These are phyloP conservation scores for Allobates femoralis DNA, from an alignment of 2,797 vertebrate species.

Conservation along the genomic window DNA sequence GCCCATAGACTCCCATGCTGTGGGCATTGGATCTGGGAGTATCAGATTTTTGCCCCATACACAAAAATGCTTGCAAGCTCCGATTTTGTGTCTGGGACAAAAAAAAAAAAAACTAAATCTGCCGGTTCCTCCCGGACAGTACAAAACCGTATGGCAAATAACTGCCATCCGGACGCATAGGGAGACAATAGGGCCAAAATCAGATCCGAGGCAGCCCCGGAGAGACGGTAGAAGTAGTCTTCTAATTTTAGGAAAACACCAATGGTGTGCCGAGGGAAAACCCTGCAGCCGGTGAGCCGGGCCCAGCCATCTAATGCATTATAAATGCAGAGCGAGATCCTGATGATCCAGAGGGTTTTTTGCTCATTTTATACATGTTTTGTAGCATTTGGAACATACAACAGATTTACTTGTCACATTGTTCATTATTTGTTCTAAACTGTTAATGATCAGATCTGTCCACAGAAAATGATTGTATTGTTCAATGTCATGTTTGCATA, in stretches of 20 bases:
- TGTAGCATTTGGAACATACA: neutral
- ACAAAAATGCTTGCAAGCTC: too few species aligned
- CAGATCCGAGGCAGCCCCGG: too few species aligned
- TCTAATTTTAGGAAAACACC: too few species aligned
- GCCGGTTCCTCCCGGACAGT: too few species aligned
- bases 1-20: too few species aligned
- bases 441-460: neutral
- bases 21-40: too few species aligned
- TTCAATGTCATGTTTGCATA: constrained; percentile 38
- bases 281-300: neutral
- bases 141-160: too few species aligned
- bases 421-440: neutral
- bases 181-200: too few species aligned
- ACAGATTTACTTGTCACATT: neutral
- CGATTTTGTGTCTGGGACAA: too few species aligned
- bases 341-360: neutral
- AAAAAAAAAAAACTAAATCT: too few species aligned
- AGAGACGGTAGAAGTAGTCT: neutral
- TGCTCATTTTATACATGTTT: neutral
- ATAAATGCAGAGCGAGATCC: neutral
- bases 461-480: neutral
- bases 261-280: neutral
- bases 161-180: too few species aligned
- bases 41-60: too few species aligned
- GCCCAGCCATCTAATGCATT: neutral